A percentile compares a stretch with the other conserved stretches of the same genome.
phyloP scores from a whole-genome alignment of 2,113 vertebrate genomes.

The Vanacampus margaritifer region DNA sequence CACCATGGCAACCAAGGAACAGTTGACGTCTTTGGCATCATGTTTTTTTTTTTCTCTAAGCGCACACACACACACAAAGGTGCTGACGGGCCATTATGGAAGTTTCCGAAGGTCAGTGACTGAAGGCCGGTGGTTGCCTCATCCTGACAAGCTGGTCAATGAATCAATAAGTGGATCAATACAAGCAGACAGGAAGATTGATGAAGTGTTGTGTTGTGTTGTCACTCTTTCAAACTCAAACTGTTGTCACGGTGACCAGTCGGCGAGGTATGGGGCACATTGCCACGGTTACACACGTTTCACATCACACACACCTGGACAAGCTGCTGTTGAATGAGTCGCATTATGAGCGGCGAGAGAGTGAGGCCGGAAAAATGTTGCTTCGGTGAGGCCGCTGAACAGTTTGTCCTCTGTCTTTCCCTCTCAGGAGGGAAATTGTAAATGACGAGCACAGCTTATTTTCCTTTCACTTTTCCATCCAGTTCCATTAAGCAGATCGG shows the following conservation, averaged over 20 bases:
- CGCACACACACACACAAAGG: slow-evolving; percentile 11
- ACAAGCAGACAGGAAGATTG: not conserved
- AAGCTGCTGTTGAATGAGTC: slow-evolving; percentile 31
- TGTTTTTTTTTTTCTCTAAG: slow-evolving; percentile 9
- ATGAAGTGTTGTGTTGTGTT: not conserved
- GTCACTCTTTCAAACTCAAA: not conserved
- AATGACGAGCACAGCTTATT: slow-evolving; percentile 17
- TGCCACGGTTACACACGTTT: not conserved
- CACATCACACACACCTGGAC: slow-evolving; percentile 1
- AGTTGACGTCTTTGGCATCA: slow-evolving; percentile 51
- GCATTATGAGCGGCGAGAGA: slow-evolving; percentile 37
- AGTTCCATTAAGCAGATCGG: not conserved
- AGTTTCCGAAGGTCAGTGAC: slow-evolving; percentile 21
- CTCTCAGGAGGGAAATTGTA: slow-evolving; percentile 23
- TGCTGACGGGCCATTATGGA: slow-evolving; percentile 10
- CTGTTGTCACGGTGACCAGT: not conserved
- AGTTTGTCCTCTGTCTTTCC: slow-evolving; percentile 29
- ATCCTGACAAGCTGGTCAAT: not conserved
- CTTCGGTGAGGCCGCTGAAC: slow-evolving; percentile 24
- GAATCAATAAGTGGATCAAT: slow-evolving; percentile 27
- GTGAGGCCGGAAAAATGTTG: slow-evolving; percentile 44
- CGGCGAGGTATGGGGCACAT: not conserved
- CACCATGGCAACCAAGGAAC: slow-evolving; percentile 30
- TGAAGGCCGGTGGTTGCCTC: not conserved
- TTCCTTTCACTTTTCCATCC: slow-evolving; percentile 6